phyloP scores from a whole-genome alignment of 2,797 vertebrate species.

The Natrix natrix region DNA sequence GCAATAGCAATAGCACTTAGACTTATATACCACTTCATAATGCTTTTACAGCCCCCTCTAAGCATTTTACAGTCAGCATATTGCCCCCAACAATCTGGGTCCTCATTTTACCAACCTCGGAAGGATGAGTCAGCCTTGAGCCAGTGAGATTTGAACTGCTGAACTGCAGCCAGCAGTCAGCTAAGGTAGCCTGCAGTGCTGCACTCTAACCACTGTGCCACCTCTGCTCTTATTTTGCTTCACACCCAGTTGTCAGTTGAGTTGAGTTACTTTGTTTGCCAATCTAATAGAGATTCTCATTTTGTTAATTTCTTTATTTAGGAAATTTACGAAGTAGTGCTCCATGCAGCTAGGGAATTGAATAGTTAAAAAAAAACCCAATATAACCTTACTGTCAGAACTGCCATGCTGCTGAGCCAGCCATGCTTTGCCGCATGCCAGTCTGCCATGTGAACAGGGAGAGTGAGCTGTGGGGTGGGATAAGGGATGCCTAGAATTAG shows the following conservation, averaged over 20 bases:
- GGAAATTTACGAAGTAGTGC: background rate
- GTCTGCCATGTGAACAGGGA: background rate
- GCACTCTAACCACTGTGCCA: too few relatives aligned
- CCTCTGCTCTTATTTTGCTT: background rate
- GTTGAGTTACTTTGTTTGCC: background rate
- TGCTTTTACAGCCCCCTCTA: too few relatives aligned
- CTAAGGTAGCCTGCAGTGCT: too few relatives aligned
- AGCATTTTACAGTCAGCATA: too few relatives aligned
- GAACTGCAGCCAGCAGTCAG: too few relatives aligned
- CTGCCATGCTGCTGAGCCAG: background rate
- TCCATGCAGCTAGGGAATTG: background rate
- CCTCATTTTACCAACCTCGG: too few relatives aligned
- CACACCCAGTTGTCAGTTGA: background rate
- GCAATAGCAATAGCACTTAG: too few relatives aligned
- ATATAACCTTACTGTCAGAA: background rate
- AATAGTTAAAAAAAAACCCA: background rate
- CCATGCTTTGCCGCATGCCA: background rate
- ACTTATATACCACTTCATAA: too few relatives aligned
- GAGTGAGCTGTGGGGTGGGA: background rate
- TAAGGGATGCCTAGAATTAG: background rate
- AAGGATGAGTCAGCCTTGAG: too few relatives aligned
- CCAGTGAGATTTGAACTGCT: too few relatives aligned
- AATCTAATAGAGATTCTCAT: background rate
- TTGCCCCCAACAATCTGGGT: too few relatives aligned
- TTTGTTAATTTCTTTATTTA: background rate